A percentile compares a stretch with the other conserved stretches of the same genome.
Conservation (phyloP, 2,888 invertebrate genomes). For the Philhelius pedissequus region DNA sequence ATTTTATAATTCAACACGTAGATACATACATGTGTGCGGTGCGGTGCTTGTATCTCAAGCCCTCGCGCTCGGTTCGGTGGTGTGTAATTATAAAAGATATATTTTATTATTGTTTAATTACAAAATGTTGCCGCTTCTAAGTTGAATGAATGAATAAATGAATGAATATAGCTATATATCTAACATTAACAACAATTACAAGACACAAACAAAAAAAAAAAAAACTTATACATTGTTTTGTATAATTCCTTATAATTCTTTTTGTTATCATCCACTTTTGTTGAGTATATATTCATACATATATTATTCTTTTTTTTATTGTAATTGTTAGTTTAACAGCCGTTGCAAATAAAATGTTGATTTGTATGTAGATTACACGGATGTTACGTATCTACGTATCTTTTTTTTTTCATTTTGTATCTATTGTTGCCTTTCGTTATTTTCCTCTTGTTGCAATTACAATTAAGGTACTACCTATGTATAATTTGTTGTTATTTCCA, state of each 20-base stretch:
- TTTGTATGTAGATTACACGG: slow-evolving; percentile 66
- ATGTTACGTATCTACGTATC: slow-evolving; percentile 51
- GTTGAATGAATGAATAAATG: slow-evolving; percentile 10
- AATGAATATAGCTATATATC: neutral
- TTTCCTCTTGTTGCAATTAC: slow-evolving; percentile 58
- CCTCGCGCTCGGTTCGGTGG: too few species aligned
- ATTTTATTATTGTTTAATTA: slow-evolving; percentile 65
- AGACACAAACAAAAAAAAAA: slow-evolving; percentile 29
- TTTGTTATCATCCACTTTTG: slow-evolving; percentile 48
- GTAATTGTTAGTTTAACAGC: slow-evolving; percentile 66
- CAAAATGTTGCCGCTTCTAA: slow-evolving; percentile 59
- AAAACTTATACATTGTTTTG: slow-evolving; percentile 22
- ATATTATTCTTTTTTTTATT: slow-evolving; percentile 59
- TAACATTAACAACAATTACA: slow-evolving; percentile 23
- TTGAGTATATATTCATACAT: slow-evolving; percentile 5
- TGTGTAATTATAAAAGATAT: slow-evolving; percentile 55
- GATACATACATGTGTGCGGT: neutral
- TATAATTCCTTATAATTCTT: slow-evolving; percentile 38
- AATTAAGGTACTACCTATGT: slow-evolving; percentile 52
- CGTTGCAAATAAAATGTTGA: slow-evolving; percentile 66
- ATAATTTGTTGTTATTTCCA: slow-evolving; percentile 64
- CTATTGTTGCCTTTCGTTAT: slow-evolving; percentile 31
- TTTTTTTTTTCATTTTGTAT: slow-evolving; percentile 46
- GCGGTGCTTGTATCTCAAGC: slow-evolving; percentile 3
- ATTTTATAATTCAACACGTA: neutral